Evolutionary conservation across 2,888 invertebrate species (phyloP).

Genomic region (Diogma glabrata): DNA sequence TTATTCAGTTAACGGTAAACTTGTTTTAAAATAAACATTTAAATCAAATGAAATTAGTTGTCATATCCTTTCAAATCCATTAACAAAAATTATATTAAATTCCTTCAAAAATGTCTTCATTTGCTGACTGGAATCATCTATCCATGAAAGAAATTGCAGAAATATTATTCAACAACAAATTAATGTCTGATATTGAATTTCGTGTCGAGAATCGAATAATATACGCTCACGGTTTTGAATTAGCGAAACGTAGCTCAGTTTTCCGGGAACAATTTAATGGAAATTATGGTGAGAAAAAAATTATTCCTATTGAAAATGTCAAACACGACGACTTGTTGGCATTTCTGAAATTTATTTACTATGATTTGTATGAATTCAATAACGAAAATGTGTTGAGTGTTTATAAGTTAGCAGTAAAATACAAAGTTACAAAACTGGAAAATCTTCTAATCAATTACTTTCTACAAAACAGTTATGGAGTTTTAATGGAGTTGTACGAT

Average conservation of each 20-base stretch:
- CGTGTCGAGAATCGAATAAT: neutral
- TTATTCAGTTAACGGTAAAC: too few relatives aligned
- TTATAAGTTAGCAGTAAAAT: neutral
- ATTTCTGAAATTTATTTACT: neutral
- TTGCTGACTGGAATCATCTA: too few relatives aligned
- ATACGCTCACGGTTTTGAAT: neutral
- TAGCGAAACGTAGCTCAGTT: neutral
- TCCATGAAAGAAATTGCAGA: conserved; percentile 1
- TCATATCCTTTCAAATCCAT: too few relatives aligned
- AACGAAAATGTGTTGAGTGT: neutral
- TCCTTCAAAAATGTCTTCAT: too few relatives aligned
- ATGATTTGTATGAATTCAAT: neutral
- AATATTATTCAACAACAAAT: neutral
- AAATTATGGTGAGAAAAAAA: neutral
- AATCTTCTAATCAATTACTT: neutral
- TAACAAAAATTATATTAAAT: too few relatives aligned
- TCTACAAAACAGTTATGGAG: neutral
- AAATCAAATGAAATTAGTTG: too few relatives aligned
- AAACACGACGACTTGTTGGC: neutral
- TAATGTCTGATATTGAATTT: neutral
- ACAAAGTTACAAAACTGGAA: conserved; percentile 1
- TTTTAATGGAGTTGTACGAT: neutral
- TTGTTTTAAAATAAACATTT: too few relatives aligned
- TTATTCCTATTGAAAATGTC: neutral
- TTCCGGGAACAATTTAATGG: neutral